Evolutionary conservation across 1,140 invertebrate genomes (phyloP).

Genomic region (Drosophila navojoa): DNA sequence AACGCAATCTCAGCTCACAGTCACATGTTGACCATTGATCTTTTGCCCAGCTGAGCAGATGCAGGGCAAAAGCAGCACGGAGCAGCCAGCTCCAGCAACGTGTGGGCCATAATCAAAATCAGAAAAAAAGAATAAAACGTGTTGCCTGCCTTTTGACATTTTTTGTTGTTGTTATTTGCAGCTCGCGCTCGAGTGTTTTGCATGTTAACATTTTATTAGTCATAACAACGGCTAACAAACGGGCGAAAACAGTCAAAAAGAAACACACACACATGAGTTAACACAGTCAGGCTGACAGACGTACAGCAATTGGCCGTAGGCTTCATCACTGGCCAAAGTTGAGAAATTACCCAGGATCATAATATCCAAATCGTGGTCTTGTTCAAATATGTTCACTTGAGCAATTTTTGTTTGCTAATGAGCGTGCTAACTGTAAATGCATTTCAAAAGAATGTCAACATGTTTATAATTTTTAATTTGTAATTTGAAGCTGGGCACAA

Average conservation of each 20-base stretch:
- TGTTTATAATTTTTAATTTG: no score
- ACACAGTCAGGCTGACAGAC: constrained; percentile 4
- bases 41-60: constrained; percentile 49
- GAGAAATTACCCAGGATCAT: constrained; percentile 38
- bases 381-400: not conserved
- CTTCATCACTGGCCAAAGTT: not conserved
- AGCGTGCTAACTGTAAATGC: no score
- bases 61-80: constrained; percentile 10
- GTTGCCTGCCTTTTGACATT: constrained; percentile 77
- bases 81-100: constrained; percentile 42
- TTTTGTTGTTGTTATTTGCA: constrained; percentile 43
- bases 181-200: constrained; percentile 67
- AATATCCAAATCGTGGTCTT: constrained; percentile 32
- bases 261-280: constrained; percentile 13
- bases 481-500: no score
- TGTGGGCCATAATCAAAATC: constrained; percentile 71
- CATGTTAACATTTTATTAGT: constrained; percentile 83
- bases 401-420: not conserved
- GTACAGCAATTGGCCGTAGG: constrained; percentile 29
- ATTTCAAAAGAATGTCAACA: no score
- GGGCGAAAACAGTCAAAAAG: constrained; percentile 22
- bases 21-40: constrained; percentile 74
- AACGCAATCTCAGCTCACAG: constrained; percentile 66
- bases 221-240: constrained; percentile 63
- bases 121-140: constrained; percentile 19